phyloP scores from a whole-genome alignment of 2,888 invertebrate species.

The Himalopsyche kuldschensis region DNA sequence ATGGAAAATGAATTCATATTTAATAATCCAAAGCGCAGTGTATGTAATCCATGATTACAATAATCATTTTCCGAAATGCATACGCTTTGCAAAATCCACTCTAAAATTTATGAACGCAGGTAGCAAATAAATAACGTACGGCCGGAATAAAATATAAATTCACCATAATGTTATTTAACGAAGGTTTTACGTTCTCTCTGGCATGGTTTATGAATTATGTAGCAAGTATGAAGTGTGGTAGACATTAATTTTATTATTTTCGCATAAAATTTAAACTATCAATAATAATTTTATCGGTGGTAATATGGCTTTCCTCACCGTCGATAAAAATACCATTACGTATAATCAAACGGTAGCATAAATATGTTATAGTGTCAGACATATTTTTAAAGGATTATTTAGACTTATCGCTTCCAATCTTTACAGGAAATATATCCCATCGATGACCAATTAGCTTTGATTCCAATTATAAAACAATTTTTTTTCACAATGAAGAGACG shows the following conservation, averaged over 20 bases:
- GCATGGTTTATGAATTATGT: not conserved
- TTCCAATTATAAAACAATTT: too few species aligned
- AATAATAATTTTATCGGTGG: constrained; percentile 9
- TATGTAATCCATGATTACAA: not conserved
- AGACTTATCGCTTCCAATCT: too few species aligned
- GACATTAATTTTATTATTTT: constrained; percentile 2
- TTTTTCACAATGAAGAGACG: too few species aligned
- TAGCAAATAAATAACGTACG: not conserved
- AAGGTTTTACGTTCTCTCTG: not conserved
- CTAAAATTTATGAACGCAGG: not conserved
- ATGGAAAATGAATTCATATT: not conserved
- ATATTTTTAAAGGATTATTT: not conserved
- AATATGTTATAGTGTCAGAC: not conserved
- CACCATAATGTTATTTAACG: not conserved
- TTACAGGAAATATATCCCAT: too few species aligned
- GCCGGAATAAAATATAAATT: not conserved
- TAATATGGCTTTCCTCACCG: constrained; percentile 6
- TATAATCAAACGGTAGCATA: not conserved
- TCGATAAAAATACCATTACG: constrained; percentile 17
- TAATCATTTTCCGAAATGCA: not conserved
- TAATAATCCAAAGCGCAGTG: not conserved
- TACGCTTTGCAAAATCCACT: not conserved
- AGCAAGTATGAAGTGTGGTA: not conserved
- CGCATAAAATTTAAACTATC: constrained; percentile 16
- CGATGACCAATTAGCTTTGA: too few species aligned